Conservation (phyloP, 1,140 invertebrate genomes). For the Arion vulgaris region DNA sequence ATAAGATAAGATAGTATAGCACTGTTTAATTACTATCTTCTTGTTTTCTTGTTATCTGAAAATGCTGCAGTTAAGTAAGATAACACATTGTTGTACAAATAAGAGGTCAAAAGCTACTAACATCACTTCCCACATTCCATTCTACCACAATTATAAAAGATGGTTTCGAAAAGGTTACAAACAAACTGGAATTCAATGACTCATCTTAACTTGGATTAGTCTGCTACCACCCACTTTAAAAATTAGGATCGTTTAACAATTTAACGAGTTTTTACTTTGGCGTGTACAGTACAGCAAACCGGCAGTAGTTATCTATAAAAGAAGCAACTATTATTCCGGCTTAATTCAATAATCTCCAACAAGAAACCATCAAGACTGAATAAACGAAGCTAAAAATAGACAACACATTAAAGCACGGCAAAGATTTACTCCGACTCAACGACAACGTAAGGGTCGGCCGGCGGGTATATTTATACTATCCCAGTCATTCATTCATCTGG, state of each 20-base stretch:
- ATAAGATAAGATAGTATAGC: too few relatives aligned
- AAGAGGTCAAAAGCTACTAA: background rate
- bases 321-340: background rate
- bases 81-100: too few relatives aligned
- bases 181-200: background rate
- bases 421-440: too few relatives aligned
- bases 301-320: background rate
- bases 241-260: too few relatives aligned
- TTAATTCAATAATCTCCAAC: background rate
- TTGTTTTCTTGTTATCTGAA: too few relatives aligned
- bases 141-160: background rate
- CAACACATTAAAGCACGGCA: background rate
- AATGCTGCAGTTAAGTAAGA: background rate
- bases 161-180: background rate
- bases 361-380: background rate
- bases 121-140: background rate
- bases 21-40: too few relatives aligned
- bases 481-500: too few relatives aligned
- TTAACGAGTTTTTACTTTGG: too few relatives aligned
- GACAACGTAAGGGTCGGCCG: too few relatives aligned
- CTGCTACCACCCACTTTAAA: too few relatives aligned
- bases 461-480: too few relatives aligned
- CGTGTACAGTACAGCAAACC: too few relatives aligned
- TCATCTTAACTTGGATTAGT: background rate
- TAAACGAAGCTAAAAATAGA: constrained; percentile 6